These are phyloP conservation scores for Bambusicola thoracicus DNA, from an alignment of 2,113 vertebrate genomes.

Conservation along the genomic window DNA sequence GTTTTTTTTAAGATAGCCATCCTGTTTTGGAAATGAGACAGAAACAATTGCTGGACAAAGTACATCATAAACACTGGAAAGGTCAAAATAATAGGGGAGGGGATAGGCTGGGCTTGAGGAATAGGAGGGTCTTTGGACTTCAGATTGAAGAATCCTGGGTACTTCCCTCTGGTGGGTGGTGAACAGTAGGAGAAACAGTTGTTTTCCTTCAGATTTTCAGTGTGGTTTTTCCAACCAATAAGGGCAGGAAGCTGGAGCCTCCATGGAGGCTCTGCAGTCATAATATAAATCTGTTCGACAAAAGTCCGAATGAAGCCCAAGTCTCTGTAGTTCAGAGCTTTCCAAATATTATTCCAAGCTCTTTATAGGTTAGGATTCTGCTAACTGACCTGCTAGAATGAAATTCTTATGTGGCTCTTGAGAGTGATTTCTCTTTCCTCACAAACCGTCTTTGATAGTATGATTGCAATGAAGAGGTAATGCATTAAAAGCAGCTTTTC, in stretches of 20 bases:
- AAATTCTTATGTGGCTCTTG: neutral
- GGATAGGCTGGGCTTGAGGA: neutral
- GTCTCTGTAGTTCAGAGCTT: slow-evolving; percentile 13
- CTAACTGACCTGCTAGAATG: neutral
- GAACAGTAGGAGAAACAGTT: neutral
- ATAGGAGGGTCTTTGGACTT: neutral
- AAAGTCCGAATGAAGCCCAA: neutral
- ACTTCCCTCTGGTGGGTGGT: neutral
- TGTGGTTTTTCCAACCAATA: neutral
- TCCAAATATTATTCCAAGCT: slow-evolving; percentile 21
- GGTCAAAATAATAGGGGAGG: neutral
- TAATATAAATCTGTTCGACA: neutral
- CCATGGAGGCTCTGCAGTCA: neutral
- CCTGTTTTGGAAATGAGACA: neutral
- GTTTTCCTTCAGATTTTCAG: slow-evolving; percentile 3
- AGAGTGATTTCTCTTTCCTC: neutral
- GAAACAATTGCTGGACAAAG: neutral
- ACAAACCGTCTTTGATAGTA: neutral
- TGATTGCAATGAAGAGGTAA: neutral
- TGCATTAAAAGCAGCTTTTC: neutral
- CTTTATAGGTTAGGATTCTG: slow-evolving; percentile 7
- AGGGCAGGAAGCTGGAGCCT: neutral
- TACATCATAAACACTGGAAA: neutral
- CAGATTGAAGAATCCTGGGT: neutral
- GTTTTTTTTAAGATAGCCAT: neutral